Conservation (phyloP, 1,140 invertebrate genomes). For the Formica exsecta region DNA sequence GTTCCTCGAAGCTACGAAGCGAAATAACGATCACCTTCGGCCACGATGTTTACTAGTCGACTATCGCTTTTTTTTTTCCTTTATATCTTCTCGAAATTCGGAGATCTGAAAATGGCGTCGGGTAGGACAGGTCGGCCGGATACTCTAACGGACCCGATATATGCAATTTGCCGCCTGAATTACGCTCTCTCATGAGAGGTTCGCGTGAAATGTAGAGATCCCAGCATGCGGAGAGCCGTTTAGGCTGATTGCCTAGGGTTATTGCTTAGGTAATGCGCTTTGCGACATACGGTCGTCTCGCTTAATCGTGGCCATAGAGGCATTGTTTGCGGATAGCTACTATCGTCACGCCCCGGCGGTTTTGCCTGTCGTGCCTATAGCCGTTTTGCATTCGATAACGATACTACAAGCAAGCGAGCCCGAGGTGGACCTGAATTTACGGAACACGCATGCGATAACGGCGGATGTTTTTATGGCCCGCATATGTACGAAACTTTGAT, state of each 20-base stretch:
- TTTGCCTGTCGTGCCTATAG: constrained; percentile 37
- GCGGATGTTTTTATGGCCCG: constrained; percentile 53
- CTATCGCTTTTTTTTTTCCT: background rate
- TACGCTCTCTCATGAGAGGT: background rate
- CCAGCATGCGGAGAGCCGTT: background rate
- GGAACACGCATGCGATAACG: constrained; percentile 36
- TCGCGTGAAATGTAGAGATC: constrained; percentile 1
- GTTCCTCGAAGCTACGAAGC: background rate
- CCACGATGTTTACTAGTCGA: background rate
- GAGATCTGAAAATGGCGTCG: background rate
- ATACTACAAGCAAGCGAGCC: constrained; percentile 11
- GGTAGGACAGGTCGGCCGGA: too few relatives aligned
- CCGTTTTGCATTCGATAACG: constrained; percentile 62
- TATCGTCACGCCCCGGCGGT: constrained; percentile 45
- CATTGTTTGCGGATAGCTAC: constrained; percentile 58
- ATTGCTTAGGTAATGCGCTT: constrained; percentile 53
- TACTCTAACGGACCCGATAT: background rate
- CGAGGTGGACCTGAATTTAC: constrained; percentile 46
- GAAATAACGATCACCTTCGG: background rate
- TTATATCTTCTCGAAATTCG: background rate
- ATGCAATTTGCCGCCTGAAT: constrained; percentile 46
- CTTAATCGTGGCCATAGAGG: constrained; percentile 54
- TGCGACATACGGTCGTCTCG: constrained; percentile 13
- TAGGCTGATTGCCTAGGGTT: constrained; percentile 38
- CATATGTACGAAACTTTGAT: constrained; percentile 42